These are phyloP conservation scores for Parazoanthus atlanticus DNA, from an alignment of 92 coral and sea anemone genomes.

Conservation along the genomic window DNA sequence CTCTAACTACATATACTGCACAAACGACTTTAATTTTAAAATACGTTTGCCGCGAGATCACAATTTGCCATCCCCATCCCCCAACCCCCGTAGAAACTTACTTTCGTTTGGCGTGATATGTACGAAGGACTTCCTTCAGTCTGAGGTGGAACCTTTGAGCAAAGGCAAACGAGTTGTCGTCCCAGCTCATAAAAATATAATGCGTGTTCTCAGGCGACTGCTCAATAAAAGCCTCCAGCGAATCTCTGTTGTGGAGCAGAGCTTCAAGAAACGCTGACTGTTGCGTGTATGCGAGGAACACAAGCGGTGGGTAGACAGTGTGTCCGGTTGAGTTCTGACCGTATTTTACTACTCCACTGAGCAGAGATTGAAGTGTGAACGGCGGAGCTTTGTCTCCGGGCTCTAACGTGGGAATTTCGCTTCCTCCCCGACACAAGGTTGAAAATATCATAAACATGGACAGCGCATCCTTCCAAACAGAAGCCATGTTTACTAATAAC, in stretches of 20 bases:
- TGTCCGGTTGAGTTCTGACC: slow-evolving; percentile 37
- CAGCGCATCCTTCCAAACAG: not conserved
- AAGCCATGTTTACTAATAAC: slow-evolving; percentile 7
- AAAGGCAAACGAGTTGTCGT: slow-evolving; percentile 24
- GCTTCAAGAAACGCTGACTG: slow-evolving; percentile 61
- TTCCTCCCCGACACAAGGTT: not conserved
- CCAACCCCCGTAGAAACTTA: not conserved
- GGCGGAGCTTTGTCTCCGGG: slow-evolving; percentile 64
- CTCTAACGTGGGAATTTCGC: slow-evolving; percentile 27
- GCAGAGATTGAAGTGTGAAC: slow-evolving; percentile 42
- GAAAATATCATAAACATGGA: not conserved
- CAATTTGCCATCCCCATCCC: too few species aligned
- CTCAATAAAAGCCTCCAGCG: slow-evolving; percentile 39
- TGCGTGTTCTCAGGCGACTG: slow-evolving; percentile 57
- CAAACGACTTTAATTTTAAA: too few species aligned
- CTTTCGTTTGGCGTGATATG: slow-evolving; percentile 26
- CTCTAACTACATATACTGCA: not conserved
- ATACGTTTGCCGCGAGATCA: too few species aligned
- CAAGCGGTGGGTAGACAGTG: slow-evolving; percentile 39
- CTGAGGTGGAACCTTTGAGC: slow-evolving; percentile 4
- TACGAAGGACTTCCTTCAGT: slow-evolving; percentile 12
- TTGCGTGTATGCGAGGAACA: slow-evolving; percentile 54
- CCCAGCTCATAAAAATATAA: slow-evolving; percentile 46
- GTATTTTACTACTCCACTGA: slow-evolving; percentile 43
- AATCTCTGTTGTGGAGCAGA: slow-evolving; percentile 49